A percentile compares a stretch with the other conserved stretches of the same genome.
Conservation (phyloP, 2,113 vertebrate species). For the Eidolon helvum region DNA sequence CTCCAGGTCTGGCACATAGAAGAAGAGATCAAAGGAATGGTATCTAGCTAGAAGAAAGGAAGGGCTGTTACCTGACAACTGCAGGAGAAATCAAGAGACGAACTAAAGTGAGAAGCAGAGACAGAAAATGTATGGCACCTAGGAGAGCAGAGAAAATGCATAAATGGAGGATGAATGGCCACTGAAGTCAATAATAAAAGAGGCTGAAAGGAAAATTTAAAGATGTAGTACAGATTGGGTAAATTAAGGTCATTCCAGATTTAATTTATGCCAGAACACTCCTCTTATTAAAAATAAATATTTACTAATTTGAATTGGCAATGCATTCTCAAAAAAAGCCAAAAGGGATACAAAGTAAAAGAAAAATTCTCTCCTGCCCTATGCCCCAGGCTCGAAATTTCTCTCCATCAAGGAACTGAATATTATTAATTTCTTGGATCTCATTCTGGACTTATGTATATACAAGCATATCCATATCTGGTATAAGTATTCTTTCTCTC, state of each 20-base stretch:
- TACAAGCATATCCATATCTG: background rate
- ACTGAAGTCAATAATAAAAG: background rate
- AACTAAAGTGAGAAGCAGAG: background rate
- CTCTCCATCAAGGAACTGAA: background rate
- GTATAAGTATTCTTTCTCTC: background rate
- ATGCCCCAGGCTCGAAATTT: background rate
- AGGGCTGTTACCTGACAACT: background rate
- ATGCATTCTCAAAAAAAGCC: background rate
- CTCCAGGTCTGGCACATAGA: background rate
- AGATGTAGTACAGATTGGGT: background rate
- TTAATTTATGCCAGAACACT: background rate
- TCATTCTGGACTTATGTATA: background rate
- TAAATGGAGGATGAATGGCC: background rate
- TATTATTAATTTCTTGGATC: background rate
- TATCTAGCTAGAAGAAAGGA: background rate
- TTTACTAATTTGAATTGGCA: slow-evolving; percentile 11
- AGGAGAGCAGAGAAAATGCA: background rate
- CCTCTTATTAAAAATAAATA: background rate
- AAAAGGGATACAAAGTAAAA: background rate
- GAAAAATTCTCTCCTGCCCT: background rate
- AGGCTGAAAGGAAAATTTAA: background rate
- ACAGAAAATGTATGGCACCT: background rate
- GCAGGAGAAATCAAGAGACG: background rate
- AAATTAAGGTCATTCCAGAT: background rate
- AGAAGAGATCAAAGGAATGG: background rate